These are phyloP conservation scores for Sitta europaea DNA, from an alignment of 2,113 vertebrate genomes.

Conservation along the genomic window DNA sequence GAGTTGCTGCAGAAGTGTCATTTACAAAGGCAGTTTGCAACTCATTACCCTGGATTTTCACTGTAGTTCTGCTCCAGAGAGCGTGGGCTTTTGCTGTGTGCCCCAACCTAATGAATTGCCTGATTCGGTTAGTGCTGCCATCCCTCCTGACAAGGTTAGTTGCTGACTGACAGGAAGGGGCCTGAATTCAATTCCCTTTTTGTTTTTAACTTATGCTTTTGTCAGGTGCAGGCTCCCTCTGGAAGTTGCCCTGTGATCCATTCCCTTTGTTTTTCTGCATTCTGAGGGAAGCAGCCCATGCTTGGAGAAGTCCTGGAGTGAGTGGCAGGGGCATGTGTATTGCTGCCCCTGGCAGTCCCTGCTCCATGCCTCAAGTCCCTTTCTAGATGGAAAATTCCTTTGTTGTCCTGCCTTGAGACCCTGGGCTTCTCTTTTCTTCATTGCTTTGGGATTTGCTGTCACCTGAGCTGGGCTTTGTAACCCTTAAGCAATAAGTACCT, in stretches of 20 bases:
- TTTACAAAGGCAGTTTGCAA: conserved; percentile 61
- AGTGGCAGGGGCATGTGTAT: background rate
- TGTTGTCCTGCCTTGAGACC: background rate
- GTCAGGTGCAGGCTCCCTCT: conserved; percentile 12
- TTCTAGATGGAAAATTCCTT: conserved; percentile 44
- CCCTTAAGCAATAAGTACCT: background rate
- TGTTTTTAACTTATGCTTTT: background rate
- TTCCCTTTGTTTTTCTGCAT: conserved; percentile 11
- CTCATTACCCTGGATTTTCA: conserved; percentile 60
- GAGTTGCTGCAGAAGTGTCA: conserved; percentile 39
- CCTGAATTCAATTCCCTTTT: conserved; percentile 37
- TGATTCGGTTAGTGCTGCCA: conserved; percentile 4
- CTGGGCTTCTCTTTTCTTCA: background rate
- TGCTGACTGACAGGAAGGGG: conserved; percentile 33
- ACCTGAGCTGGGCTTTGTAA: background rate
- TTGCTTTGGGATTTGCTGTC: conserved; percentile 17
- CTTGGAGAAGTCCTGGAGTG: conserved; percentile 12
- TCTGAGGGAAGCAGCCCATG: background rate
- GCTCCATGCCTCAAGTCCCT: background rate
- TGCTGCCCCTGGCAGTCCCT: background rate
- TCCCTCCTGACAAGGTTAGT: conserved; percentile 48
- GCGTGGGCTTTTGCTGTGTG: conserved; percentile 12
- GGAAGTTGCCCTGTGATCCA: conserved; percentile 9
- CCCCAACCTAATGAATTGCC: conserved; percentile 48
- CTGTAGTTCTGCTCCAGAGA: conserved; percentile 49